Base-by-base conservation (phyloP, 1,140 invertebrate species). In the Hycleus cichorii region DNA sequence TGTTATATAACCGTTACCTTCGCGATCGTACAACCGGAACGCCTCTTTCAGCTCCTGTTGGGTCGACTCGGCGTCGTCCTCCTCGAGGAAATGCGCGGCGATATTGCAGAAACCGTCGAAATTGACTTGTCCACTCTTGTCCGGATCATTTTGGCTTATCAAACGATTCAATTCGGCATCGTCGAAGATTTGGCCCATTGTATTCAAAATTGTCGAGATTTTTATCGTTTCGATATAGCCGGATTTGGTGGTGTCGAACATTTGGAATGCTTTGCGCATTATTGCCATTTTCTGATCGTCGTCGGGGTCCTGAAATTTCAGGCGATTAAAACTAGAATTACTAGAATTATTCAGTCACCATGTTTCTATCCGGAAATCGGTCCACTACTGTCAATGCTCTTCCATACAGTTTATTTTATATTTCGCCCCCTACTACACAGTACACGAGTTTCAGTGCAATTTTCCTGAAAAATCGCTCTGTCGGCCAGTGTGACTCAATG, bases 1-100 rank as follows among this genome's bases (percentile, higher is more conserved):
- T 69, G 93, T 91, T 78, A 97, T 97, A 79, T 94, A 97, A 73
- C 93, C 93, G 73, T 95, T 95, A 63, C 91, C 91, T 87, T 68
- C 66, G 44, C 63, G 59, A 48, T 68, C 66, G 40, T 68, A 68
- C 55, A 68, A 61, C 72, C 91, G 83, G 79, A 96, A 96, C 48
- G 93, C 93, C 80, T 96, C 93, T 68, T 93, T 92, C 45, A 96
- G 80, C 78, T 96, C 93, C 71, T 95, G 90, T 73, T 92, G 89
- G 80, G 95, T 95, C 47, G 91, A 91, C 72, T 93, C 91, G 60
- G 89, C 89, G 66, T 94, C 91, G 70, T 94, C 91, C 69, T 94
- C 89, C 64, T 91, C 89, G 5, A 95, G 81, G 77, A 95, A 95
- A 72, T 91, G 86, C 25, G 90, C 87, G 7, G 91, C 91, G 60